Percentiles rank a stretch among this genome's conserved stretches.
These are phyloP conservation scores for Cataglyphis rosenhaueri DNA, from an alignment of 2,888 invertebrate genomes.

Conservation along the genomic window DNA sequence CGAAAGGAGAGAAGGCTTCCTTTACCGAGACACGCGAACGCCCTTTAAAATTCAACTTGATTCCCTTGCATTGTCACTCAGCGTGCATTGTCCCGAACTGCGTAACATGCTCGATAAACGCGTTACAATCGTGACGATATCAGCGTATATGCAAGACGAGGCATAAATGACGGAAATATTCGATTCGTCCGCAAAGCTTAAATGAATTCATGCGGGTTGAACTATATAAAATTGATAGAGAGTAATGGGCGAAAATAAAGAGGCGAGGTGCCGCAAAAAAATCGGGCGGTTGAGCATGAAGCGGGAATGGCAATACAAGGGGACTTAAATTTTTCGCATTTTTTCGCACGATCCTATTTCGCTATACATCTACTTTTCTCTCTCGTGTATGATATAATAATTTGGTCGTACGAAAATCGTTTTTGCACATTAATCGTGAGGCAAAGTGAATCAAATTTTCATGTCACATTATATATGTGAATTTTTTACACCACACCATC, in stretches of 20 bases:
- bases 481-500: neutral
- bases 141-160: neutral
- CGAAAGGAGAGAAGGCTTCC: neutral
- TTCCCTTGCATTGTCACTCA: constrained; percentile 10
- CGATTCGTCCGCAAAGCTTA: neutral
- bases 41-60: constrained; percentile 43
- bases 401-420: constrained; percentile 10
- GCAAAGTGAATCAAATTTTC: neutral
- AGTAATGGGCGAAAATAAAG: neutral
- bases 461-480: neutral
- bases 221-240: neutral
- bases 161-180: constrained; percentile 5
- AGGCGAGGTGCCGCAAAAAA: constrained; percentile 16
- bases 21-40: neutral
- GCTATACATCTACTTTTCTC: neutral
- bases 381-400: constrained; percentile 10
- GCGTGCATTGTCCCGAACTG: neutral
- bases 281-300: constrained; percentile 9
- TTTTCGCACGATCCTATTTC: constrained; percentile 27
- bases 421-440: constrained; percentile 24
- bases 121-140: constrained; percentile 10
- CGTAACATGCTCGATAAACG: constrained; percentile 19
- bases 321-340: constrained; percentile 5
- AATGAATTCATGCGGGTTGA: neutral
- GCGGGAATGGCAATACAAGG: neutral